Evolutionary conservation across 2,888 invertebrate genomes (phyloP).

Genomic region (Xylophagus ater): DNA sequence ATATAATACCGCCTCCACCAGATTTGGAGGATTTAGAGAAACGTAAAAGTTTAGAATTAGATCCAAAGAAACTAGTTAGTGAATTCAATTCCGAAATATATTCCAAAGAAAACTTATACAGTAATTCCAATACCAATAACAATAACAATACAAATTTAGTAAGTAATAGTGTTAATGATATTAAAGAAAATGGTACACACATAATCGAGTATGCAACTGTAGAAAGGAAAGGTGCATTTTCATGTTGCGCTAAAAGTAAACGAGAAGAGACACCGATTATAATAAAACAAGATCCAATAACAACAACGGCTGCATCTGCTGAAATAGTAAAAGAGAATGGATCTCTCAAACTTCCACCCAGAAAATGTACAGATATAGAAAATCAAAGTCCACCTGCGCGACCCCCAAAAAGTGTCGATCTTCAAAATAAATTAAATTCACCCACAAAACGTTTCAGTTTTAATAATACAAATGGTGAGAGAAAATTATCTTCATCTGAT

Average conservation of each 20-base stretch:
- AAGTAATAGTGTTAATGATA: constrained; percentile 9
- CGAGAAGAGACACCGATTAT: constrained; percentile 41
- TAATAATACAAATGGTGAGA: constrained; percentile 1
- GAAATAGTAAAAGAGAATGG: constrained; percentile 36
- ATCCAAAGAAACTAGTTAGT: constrained; percentile 35
- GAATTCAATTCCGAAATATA: constrained; percentile 37
- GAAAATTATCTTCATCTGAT: background rate
- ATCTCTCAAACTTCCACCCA: constrained; percentile 52
- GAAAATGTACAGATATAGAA: constrained; percentile 47
- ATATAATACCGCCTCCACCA: constrained; percentile 72
- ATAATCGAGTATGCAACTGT: constrained; percentile 63
- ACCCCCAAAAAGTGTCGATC: constrained; percentile 51
- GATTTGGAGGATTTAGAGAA: constrained; percentile 40
- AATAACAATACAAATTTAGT: constrained; percentile 6
- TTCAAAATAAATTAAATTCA: constrained; percentile 29
- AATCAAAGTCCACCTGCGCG: constrained; percentile 51
- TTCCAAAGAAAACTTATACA: constrained; percentile 40
- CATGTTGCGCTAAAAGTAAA: constrained; percentile 54
- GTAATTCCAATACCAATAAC: constrained; percentile 37
- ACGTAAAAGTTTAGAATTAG: constrained; percentile 15
- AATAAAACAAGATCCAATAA: constrained; percentile 36
- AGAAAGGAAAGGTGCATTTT: constrained; percentile 60
- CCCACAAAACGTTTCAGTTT: constrained; percentile 12
- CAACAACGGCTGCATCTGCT: constrained; percentile 30
- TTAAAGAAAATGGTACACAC: constrained; percentile 29